Percentiles rank a stretch among this genome's conserved stretches.
Conservation (phyloP, 2,888 invertebrate species). For the Tipula vernalis region DNA sequence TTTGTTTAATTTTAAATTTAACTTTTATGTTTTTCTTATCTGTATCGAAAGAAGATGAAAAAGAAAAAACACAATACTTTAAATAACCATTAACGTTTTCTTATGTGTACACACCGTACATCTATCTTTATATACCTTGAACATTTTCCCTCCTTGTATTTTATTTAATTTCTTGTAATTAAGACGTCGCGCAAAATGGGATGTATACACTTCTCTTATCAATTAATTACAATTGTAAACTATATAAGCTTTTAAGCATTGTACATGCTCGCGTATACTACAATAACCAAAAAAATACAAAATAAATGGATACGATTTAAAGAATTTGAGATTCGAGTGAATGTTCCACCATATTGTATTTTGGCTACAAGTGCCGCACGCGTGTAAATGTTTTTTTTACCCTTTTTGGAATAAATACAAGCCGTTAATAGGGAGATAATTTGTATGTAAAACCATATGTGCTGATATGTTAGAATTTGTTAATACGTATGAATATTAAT, state of each 20-base stretch:
- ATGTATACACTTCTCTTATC: not conserved
- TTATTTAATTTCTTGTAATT: not conserved
- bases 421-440: not conserved
- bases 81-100: not conserved
- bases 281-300: not conserved
- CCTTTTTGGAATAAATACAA: not conserved
- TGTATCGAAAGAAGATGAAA: not conserved
- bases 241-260: not conserved
- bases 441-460: not conserved
- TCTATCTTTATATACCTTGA: not conserved
- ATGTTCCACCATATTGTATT: not conserved
- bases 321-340: not conserved
- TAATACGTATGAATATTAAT: not conserved
- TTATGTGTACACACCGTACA: not conserved
- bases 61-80: not conserved
- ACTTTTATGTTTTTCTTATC: not conserved
- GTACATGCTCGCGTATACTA: not conserved
- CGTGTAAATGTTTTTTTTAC: not conserved
- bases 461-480: not conserved
- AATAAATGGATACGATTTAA: not conserved
- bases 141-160: not conserved
- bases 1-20: not conserved
- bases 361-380: not conserved
- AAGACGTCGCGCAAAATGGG: not conserved
- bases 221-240: constrained; percentile 4